Base-by-base conservation (phyloP, 1,140 invertebrate genomes). In the Ostrea denselamellosa region DNA sequence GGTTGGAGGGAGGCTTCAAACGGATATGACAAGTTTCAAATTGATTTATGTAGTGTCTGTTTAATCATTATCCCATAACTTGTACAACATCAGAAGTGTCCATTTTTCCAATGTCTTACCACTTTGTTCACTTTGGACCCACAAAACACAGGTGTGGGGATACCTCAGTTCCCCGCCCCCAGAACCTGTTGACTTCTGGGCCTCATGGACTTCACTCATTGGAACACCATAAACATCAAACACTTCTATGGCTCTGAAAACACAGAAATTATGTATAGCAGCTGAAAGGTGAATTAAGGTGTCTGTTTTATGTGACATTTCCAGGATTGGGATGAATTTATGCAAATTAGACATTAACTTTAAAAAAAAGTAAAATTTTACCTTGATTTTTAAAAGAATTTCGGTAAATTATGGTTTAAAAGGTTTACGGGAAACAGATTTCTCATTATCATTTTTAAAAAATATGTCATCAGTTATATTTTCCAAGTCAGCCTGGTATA, bases 101-200 rank as follows among this genome's bases (percentile, higher is more conserved):
- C 2, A 62, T 62, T 62, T n/a, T 62, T 62, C 56, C 14, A 19
- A 5, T 19, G 3, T 77, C 53, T 86, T 92, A 94, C 94, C 94
- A 94, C 97, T 96, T 96, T 97, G 96, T 89, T 98, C 96, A 93
- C 97, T 98, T 89, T 96, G 96, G 0, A 98, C 94, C 98, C 97
- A 98, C 8, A 99, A 95, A 25, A 98, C 96, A 89, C 97, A 94
- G n/a, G 93, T 90, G 90, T 97, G 95, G 2, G 95, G 95, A 92
- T 96, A 97, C 34, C 98, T 96, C 10, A 98, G 95, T 4, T 97
- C 97, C 12, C 97, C 97, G 58, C 97, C 97, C 71, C 94, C 95
- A 1, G 96, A 96, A 14, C 96, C 96, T 17, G 25, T 83, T 56
- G 22, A 19, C 83, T 96, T 96, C 95, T 99, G 98, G 89, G 97